Evolutionary conservation across 2,797 vertebrate genomes (phyloP).

Genomic region (Ctenochaetus hawaiiensis): DNA sequence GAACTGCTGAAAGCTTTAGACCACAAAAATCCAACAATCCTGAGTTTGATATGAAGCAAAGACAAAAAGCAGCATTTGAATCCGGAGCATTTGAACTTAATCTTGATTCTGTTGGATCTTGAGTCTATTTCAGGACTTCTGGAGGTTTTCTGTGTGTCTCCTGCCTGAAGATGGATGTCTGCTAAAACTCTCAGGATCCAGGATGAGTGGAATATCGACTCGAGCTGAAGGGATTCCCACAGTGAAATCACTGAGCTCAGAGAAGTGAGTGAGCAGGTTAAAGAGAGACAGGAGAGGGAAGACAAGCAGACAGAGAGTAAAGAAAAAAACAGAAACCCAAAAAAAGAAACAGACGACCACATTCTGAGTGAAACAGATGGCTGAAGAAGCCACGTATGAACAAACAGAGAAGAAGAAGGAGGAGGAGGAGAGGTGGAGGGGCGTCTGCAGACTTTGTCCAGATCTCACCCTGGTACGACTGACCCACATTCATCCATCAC

Average conservation of each 20-base stretch:
- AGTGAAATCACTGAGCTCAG: conserved; percentile 14
- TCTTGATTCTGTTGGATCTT: conserved; percentile 13
- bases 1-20: neutral
- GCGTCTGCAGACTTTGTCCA: conserved; percentile 28
- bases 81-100: neutral
- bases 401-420: conserved; percentile 21
- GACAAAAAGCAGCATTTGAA: neutral
- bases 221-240: conserved; percentile 35
- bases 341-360: neutral
- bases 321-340: conserved; percentile 11
- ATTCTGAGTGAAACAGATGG: conserved; percentile 14
- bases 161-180: conserved; percentile 35
- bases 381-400: neutral
- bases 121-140: conserved; percentile 21
- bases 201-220: conserved; percentile 33
- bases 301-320: conserved; percentile 27
- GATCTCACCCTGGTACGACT: conserved; percentile 44
- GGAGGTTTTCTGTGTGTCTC: conserved; percentile 21
- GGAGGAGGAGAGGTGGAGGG: conserved; percentile 4
- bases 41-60: neutral
- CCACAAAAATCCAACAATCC: neutral
- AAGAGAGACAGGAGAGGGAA: conserved; percentile 7
- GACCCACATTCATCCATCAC: conserved; percentile 52
- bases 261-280: neutral
- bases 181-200: conserved; percentile 43